Conservation (phyloP, 2,113 vertebrate genomes). For the Polyodon spathula region DNA sequence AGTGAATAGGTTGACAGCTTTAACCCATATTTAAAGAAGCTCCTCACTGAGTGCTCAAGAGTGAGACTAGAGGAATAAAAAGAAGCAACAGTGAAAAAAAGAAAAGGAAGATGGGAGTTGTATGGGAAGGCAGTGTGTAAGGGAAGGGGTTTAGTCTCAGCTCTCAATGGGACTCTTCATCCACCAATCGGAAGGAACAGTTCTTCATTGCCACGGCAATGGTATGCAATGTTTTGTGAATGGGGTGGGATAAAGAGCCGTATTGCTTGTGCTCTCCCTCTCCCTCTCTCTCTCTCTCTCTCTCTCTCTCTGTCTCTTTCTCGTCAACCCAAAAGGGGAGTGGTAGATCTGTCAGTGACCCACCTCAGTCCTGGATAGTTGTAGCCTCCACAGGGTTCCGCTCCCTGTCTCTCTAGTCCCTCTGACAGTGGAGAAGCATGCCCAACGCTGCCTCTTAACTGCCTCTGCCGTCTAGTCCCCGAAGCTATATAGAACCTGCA, state of each 20-base stretch:
- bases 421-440: slow-evolving; percentile 38
- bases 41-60: slow-evolving; percentile 34
- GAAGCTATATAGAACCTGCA: slow-evolving; percentile 36
- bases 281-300: too few relatives aligned
- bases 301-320: slow-evolving; percentile 39
- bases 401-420: slow-evolving; percentile 43
- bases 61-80: slow-evolving; percentile 35
- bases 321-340: slow-evolving; percentile 44
- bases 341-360: slow-evolving; percentile 56
- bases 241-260: slow-evolving; percentile 47
- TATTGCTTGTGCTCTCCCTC: too few relatives aligned
- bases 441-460: slow-evolving; percentile 38
- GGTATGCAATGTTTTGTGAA: slow-evolving; percentile 60
- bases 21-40: slow-evolving; percentile 48
- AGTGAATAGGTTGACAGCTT: slow-evolving; percentile 41
- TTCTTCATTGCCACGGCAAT: slow-evolving; percentile 59
- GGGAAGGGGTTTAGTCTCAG: slow-evolving; percentile 49
- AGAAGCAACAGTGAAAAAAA: slow-evolving; percentile 28
- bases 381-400: slow-evolving; percentile 41
- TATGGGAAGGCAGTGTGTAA: slow-evolving; percentile 34
- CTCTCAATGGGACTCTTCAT: slow-evolving; percentile 61
- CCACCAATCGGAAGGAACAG: slow-evolving; percentile 50
- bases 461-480: slow-evolving; percentile 39
- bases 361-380: slow-evolving; percentile 52
- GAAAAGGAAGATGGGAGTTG: slow-evolving; percentile 28